These are phyloP conservation scores for Girardinus metallicus DNA, from an alignment of 2,797 vertebrate genomes.

Conservation along the genomic window DNA sequence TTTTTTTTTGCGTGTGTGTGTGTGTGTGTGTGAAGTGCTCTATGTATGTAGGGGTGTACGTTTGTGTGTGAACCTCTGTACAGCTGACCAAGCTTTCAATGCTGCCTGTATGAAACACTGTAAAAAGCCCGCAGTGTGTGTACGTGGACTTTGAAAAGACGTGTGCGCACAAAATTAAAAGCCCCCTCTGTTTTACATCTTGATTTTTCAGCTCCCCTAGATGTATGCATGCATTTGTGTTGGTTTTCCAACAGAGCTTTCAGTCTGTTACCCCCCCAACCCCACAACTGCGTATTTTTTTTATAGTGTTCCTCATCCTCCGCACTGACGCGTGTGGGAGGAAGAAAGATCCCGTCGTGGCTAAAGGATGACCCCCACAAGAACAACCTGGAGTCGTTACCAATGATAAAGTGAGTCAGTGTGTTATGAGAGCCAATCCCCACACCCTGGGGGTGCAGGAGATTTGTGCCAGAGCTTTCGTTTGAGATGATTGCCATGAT, in stretches of 20 bases:
- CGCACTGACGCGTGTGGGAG: slow-evolving; percentile 48
- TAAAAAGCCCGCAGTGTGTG: slow-evolving; percentile 73
- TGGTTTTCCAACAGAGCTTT: slow-evolving; percentile 53
- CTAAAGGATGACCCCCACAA: slow-evolving; percentile 59
- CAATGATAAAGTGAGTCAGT: slow-evolving; percentile 55
- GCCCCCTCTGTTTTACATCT: slow-evolving; percentile 71
- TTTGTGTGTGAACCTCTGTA: slow-evolving; percentile 52
- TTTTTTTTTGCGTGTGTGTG: slow-evolving; percentile 33
- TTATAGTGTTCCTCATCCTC: slow-evolving; percentile 34
- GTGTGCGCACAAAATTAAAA: slow-evolving; percentile 70
- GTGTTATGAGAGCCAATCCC: slow-evolving; percentile 58
- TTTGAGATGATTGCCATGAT: slow-evolving; percentile 49
- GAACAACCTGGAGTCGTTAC: slow-evolving; percentile 58
- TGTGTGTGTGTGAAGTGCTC: slow-evolving; percentile 59
- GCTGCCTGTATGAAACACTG: slow-evolving; percentile 74
- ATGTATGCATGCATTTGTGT: slow-evolving; percentile 29
- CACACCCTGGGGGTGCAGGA: slow-evolving; percentile 49
- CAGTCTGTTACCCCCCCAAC: slow-evolving; percentile 45
- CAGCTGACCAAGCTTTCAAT: slow-evolving; percentile 66
- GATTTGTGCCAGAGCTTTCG: slow-evolving; percentile 52
- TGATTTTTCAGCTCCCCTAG: slow-evolving; percentile 54
- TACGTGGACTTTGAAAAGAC: slow-evolving; percentile 66
- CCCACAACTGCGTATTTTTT: slow-evolving; percentile 26
- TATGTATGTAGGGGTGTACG: slow-evolving; percentile 52
- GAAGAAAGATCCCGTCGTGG: slow-evolving; percentile 46